Evolutionary conservation across 2,888 invertebrate species (phyloP), one percentile per base, ranked within the genome.

Genomic region (Dryobotodes eremita): DNA sequence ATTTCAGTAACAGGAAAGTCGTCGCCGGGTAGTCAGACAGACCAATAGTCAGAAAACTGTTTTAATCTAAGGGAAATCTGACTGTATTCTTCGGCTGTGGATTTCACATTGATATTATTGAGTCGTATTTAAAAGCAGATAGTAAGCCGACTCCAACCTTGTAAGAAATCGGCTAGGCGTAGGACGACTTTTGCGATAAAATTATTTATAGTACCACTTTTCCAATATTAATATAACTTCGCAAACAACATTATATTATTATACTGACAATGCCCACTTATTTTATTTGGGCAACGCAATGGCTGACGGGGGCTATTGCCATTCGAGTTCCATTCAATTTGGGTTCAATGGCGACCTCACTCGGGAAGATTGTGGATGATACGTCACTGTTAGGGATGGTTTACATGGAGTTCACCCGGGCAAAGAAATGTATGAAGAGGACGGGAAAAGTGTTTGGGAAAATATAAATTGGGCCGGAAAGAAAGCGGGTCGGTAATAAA

Each of bases 301-400:
- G 68, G 64, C 36, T 69, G 42, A 76, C 77, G 72, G 10, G 64
- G 53, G 59, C 36, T 53, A 17, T 57, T 74, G 57, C 75, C 70
- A 71, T 83, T 65, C 71, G 80, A 80, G 73, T 69, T 86, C 71
- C 69, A 86, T 84, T 84, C 86, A 84, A 84, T 84, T 84, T 86
- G 48, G 83, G 55, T 71, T 86, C 79, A 75, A 86, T 69, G 50
- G 55, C 68, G 74, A 78, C 74, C 84, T 68, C 71, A 68, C 73
- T 87, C 71, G 68, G 85, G 70, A 80, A 80, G 64, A 80, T 84
- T 85, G 75, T 69, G 71, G 77, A 72, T 70, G 74, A 87, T 87
- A 87, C 77, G 87, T 85, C 87, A 84, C 72, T 64, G 11, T 23
- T 62, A 46, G 15, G 53, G 61, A 1, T 7, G 80, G 80, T 48